These are phyloP conservation scores for Aradophagus sp. DNA, from an alignment of 1,140 invertebrate genomes.

Conservation along the genomic window DNA sequence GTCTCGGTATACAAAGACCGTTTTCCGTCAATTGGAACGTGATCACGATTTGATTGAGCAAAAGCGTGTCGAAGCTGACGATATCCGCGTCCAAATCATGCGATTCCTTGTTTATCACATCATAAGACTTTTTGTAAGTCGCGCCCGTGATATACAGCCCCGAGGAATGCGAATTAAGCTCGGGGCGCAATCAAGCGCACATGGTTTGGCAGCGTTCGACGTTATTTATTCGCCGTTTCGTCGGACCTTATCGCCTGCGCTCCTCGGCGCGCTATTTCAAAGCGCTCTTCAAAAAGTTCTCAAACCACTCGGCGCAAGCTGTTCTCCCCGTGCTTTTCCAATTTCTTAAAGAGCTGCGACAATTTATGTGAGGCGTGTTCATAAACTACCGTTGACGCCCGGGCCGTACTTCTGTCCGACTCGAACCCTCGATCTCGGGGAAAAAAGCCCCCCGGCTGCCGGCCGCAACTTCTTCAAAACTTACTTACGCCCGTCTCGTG, in stretches of 20 bases:
- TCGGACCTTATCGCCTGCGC: slow-evolving; percentile 38
- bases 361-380: slow-evolving; percentile 76
- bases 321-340: slow-evolving; percentile 72
- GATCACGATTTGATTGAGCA: no score
- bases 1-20: no score
- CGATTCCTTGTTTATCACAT: no score
- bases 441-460: slow-evolving; percentile 48
- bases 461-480: slow-evolving; percentile 69
- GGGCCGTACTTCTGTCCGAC: slow-evolving; percentile 46
- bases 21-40: no score
- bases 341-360: slow-evolving; percentile 76
- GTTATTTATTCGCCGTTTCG: slow-evolving; percentile 51
- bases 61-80: no score
- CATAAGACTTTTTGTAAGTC: no score
- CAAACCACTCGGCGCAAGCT: slow-evolving; percentile 72
- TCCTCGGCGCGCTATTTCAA: slow-evolving; percentile 51
- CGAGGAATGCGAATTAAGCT: slow-evolving; percentile 23
- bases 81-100: no score
- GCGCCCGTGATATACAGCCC: no score
- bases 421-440: slow-evolving; percentile 38
- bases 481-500: slow-evolving; percentile 67
- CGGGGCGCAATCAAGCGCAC: slow-evolving; percentile 31
- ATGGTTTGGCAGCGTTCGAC: slow-evolving; percentile 35
- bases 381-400: slow-evolving; percentile 70
- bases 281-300: slow-evolving; percentile 72